Evolutionary conservation across 1,140 invertebrate genomes (phyloP), one percentile per base, ranked within the genome.

Genomic region (Drosophila albomicans): DNA sequence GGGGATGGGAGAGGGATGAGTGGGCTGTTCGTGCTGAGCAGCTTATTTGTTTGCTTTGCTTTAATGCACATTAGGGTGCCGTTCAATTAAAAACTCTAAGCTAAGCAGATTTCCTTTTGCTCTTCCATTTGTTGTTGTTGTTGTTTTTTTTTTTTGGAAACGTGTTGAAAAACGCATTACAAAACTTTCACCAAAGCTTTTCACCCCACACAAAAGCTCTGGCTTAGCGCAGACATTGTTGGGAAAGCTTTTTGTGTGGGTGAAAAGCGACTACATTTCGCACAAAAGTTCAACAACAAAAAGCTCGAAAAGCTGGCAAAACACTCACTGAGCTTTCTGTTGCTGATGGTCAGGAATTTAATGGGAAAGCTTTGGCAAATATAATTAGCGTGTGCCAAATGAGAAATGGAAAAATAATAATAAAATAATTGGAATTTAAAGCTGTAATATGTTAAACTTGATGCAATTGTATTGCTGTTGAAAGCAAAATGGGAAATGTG

Each of bases 301-400:
- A 38, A 38, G 35, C 35, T 38, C 46, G 2, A 6, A 25, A 28
- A 54, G 38, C 63, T 38, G 8, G 46, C 7, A 75, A 79, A 20
- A 56, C 45, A 13, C 5, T 8, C 51, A 74, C 73, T 66, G 4
- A 1, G 7, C 67, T 49, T 63, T 48, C 46, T 52, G 57, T 78
- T 82, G 70, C 5, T 56, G 16, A n/a, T 32, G 74, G 74, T 81
- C 79, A 81, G 75, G 78, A 57, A 69, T 66, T 51, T 10, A 25
- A 32, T 6, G 3, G 8, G 49, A 75, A 41, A 38, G 15, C 58
- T 45, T 49, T 8, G n/a, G 28, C 32, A 57, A 57, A 54, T 35
- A 13, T 2, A n/a, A 54, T 52, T 52, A 52, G n/a, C 11, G 11
- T 13, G 25, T 13, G 1, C 1, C 25, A 52, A 52, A 52, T 52